Percentiles rank a stretch among this genome's conserved stretches.
Evolutionary conservation across 2,113 vertebrate genomes (phyloP).

Genomic region (Dryoscopus gambensis): DNA sequence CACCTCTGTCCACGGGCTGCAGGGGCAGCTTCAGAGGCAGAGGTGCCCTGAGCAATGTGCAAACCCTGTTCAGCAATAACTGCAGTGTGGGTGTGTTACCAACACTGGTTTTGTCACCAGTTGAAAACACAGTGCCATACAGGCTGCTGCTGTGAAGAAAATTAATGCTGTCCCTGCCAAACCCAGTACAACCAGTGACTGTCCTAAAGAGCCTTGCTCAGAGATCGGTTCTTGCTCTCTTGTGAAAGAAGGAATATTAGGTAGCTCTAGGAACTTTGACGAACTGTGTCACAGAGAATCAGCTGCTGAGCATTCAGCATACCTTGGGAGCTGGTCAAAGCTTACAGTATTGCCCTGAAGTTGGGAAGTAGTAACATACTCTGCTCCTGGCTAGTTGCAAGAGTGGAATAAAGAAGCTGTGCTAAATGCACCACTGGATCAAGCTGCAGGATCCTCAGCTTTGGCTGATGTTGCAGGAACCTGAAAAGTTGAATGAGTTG

Average conservation of each 20-base stretch:
- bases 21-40: neutral
- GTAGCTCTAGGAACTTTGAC: neutral
- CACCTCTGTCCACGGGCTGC: accelerated
- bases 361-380: neutral
- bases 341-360: neutral
- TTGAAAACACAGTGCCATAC: neutral
- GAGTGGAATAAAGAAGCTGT: neutral
- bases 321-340: neutral
- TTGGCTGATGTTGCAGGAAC: neutral
- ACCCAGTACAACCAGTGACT: neutral
- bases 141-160: neutral
- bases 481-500: neutral
- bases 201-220: neutral
- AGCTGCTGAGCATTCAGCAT: neutral
- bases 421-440: neutral
- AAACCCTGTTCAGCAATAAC: neutral
- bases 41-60: neutral
- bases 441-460: neutral
- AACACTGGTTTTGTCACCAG: neutral
- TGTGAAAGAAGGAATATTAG: neutral
- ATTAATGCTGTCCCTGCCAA: neutral
- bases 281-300: neutral
- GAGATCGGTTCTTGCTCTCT: neutral
- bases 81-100: neutral
- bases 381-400: neutral